phyloP scores from a whole-genome alignment of 92 coral and sea anemone genomes.

The Galaxea fascicularis region DNA sequence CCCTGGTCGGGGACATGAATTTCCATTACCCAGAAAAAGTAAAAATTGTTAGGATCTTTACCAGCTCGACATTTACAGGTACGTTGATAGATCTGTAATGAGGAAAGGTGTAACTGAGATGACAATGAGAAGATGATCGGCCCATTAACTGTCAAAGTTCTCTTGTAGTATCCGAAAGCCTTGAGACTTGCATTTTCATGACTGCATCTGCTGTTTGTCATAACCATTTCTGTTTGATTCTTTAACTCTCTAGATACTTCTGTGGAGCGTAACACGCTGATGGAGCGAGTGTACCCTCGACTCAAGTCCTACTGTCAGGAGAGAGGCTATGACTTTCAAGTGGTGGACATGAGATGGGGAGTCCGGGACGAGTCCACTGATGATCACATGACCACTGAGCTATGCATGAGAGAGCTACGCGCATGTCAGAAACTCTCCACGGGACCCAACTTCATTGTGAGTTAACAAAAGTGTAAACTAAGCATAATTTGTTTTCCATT shows the following conservation, averaged over 20 bases:
- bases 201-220: neutral
- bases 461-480: neutral
- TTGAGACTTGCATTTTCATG: neutral
- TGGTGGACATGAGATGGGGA: slow-evolving; percentile 98
- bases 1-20: slow-evolving; percentile 72
- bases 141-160: too few species aligned
- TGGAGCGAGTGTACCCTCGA: slow-evolving; percentile 89
- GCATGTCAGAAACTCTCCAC: slow-evolving; percentile 92
- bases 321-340: slow-evolving; percentile 90
- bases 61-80: slow-evolving; percentile 95
- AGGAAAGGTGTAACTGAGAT: neutral
- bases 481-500: too few species aligned
- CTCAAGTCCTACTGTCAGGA: slow-evolving; percentile 88
- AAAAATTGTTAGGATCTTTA: slow-evolving; percentile 86
- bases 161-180: neutral
- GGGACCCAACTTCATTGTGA: slow-evolving; percentile 91
- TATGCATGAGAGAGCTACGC: slow-evolving; percentile 86
- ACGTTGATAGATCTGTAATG: neutral
- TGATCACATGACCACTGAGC: slow-evolving; percentile 91
- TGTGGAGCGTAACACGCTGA: slow-evolving; percentile 85
- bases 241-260: slow-evolving; percentile 50
- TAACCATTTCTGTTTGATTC: neutral
- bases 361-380: slow-evolving; percentile 94
- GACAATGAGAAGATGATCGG: too few species aligned
- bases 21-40: slow-evolving; percentile 72